Evolutionary conservation across 1,140 invertebrate species (phyloP).

Genomic region (Nautilus pompilius): DNA sequence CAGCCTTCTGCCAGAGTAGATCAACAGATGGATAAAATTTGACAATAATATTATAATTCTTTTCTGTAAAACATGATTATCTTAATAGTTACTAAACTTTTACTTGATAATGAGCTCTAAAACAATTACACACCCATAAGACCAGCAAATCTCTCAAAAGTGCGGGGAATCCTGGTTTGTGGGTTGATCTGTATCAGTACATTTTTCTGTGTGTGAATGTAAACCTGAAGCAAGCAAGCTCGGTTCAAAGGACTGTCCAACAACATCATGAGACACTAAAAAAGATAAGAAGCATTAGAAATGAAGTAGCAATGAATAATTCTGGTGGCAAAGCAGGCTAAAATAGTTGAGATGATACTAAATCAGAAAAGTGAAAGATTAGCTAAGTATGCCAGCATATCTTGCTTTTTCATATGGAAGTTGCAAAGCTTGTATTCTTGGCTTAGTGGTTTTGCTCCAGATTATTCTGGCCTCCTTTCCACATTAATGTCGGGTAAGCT

Average conservation of each 20-base stretch:
- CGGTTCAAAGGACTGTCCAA: slow-evolving; percentile 94
- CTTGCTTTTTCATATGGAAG: background rate
- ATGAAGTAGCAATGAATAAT: background rate
- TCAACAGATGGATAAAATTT: too few relatives aligned
- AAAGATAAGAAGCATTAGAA: slow-evolving; percentile 13
- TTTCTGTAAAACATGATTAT: too few relatives aligned
- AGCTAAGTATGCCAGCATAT: background rate
- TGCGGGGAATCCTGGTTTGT: slow-evolving; percentile 96
- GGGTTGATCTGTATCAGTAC: slow-evolving; percentile 98
- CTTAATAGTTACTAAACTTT: too few relatives aligned
- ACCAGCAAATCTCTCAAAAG: slow-evolving; percentile 97
- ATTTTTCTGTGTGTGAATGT: slow-evolving; percentile 93
- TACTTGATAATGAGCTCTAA: too few relatives aligned
- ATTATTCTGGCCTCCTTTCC: too few relatives aligned
- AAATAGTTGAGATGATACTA: background rate
- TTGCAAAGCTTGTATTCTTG: background rate
- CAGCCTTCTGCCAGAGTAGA: too few relatives aligned
- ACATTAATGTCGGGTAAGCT: too few relatives aligned
- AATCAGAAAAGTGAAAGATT: background rate
- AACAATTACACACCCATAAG: too few relatives aligned
- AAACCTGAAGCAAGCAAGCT: slow-evolving; percentile 78
- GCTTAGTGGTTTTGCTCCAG: background rate
- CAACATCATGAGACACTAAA: slow-evolving; percentile 84
- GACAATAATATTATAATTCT: too few relatives aligned
- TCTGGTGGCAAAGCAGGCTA: background rate